These are phyloP conservation scores for Yoshiicerus persimilis DNA, from an alignment of 1,140 invertebrate species.

Conservation along the genomic window DNA sequence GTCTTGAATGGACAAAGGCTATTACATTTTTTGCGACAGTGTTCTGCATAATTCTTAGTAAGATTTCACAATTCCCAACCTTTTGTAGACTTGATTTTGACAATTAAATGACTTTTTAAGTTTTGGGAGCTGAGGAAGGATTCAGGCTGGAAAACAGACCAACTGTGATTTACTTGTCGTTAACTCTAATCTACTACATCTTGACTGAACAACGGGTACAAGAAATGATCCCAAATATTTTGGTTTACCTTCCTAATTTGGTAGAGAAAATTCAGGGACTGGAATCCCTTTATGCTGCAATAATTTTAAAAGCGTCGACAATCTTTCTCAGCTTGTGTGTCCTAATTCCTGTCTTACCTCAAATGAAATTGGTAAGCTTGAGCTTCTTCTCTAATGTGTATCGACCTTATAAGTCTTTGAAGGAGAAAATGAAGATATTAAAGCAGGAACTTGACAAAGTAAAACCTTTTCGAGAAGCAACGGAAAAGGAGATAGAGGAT, in stretches of 20 bases:
- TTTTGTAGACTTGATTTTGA: no score
- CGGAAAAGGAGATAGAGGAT: background rate
- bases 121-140: background rate
- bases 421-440: background rate
- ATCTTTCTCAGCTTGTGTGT: background rate
- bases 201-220: background rate
- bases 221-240: background rate
- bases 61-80: background rate
- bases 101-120: background rate
- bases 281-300: background rate
- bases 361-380: background rate
- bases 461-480: background rate
- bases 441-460: background rate
- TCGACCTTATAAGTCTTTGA: background rate
- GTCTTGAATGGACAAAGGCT: background rate
- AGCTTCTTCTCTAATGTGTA: background rate
- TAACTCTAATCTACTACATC: background rate
- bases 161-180: background rate
- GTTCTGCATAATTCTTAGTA: background rate
- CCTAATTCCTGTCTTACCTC: background rate
- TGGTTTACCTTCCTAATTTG: background rate
- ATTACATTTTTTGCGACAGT: background rate
- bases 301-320: background rate
- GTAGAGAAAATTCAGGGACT: background rate
- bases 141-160: background rate